Evolutionary conservation across 2,797 vertebrate species (phyloP).

Genomic region (Manis pentadactyla): DNA sequence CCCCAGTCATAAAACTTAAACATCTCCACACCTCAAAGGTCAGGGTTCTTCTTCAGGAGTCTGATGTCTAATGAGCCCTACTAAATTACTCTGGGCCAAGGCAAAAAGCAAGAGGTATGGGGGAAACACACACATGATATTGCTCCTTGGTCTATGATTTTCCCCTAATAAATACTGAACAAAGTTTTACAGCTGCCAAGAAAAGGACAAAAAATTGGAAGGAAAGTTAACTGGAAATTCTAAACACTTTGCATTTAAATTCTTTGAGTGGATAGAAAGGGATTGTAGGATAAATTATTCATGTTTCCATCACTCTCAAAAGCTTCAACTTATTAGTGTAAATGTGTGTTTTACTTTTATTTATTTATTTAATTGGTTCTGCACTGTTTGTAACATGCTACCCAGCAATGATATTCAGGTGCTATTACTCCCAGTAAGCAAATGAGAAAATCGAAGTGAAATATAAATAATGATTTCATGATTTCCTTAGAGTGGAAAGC

Average conservation of each 20-base stretch:
- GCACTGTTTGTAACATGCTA: not conserved
- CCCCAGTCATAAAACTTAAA: not conserved
- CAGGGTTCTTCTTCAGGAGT: not conserved
- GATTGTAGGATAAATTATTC: constrained; percentile 27
- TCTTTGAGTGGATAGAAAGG: not conserved
- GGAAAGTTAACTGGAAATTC: not conserved
- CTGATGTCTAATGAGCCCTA: not conserved
- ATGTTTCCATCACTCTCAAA: not conserved
- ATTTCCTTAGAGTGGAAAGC: constrained; percentile 14
- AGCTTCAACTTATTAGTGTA: constrained; percentile 3
- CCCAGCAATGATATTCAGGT: constrained; percentile 43
- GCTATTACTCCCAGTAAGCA: constrained; percentile 51
- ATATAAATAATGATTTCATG: constrained; percentile 42
- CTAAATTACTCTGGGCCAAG: not conserved
- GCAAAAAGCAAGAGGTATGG: not conserved
- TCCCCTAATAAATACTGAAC: not conserved
- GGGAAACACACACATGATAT: not conserved
- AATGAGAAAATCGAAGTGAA: constrained; percentile 21
- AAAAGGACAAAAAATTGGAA: not conserved
- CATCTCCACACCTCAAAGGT: not conserved
- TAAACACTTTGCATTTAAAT: not conserved
- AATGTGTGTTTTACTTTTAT: not conserved
- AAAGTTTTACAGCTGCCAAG: not conserved
- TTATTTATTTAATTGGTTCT: not conserved
- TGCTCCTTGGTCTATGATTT: not conserved